Percentiles rank a stretch among this genome's conserved stretches.
Evolutionary conservation across 1,140 invertebrate genomes (phyloP).

Genomic region (Phthorimaea operculella): DNA sequence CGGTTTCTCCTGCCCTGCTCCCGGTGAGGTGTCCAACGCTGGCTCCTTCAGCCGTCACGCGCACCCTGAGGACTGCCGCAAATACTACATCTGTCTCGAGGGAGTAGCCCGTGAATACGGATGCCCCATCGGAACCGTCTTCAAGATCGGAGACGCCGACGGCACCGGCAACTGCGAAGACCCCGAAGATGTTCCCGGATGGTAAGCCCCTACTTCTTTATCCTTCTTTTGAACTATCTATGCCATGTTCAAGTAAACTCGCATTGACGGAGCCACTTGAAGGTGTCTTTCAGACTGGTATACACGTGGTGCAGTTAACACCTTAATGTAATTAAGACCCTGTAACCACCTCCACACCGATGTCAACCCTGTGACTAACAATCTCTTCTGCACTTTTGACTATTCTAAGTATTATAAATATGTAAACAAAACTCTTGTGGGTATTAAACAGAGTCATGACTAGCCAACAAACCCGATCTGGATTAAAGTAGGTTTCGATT

Average conservation of each 20-base stretch:
- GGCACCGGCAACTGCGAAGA: constrained; percentile 93
- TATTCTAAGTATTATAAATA: not conserved
- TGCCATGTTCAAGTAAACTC: constrained; percentile 45
- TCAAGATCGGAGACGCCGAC: constrained; percentile 91
- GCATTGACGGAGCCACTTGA: constrained; percentile 45
- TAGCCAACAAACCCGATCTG: too few species aligned
- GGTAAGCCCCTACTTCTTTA: constrained; percentile 77
- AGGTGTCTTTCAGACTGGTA: constrained; percentile 42
- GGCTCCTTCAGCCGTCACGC: constrained; percentile 94
- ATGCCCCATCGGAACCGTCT: constrained; percentile 94
- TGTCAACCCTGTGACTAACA: constrained; percentile 61
- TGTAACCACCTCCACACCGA: constrained; percentile 39
- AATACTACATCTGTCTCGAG: constrained; percentile 94
- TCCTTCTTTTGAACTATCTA: constrained; percentile 7
- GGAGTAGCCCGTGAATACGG: constrained; percentile 92
- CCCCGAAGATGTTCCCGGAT: constrained; percentile 93
- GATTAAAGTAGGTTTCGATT: constrained; percentile 1
- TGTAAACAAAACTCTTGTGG: too few species aligned
- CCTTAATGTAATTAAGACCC: constrained; percentile 15
- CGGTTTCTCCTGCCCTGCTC: constrained; percentile 88
- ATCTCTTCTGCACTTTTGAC: constrained; percentile 37
- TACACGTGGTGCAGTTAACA: constrained; percentile 28
- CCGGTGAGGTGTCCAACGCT: constrained; percentile 80
- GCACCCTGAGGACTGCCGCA: constrained; percentile 94
- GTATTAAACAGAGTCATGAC: too few species aligned